Percentiles rank a stretch among this genome's conserved stretches.
These are phyloP conservation scores for Arctocebus calabarensis DNA, from an alignment of 2,797 vertebrate species.

Conservation along the genomic window DNA sequence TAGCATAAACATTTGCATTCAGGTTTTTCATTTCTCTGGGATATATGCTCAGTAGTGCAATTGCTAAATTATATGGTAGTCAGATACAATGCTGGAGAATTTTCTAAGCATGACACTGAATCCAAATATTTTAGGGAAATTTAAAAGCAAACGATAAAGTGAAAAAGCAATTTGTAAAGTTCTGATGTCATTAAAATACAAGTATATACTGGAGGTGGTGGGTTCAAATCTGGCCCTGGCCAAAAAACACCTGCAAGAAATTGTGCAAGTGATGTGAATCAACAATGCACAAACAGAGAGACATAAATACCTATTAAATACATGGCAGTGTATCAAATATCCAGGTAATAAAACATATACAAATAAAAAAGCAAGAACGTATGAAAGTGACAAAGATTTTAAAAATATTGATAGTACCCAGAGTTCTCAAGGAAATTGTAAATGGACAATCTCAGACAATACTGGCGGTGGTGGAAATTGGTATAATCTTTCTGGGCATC, in stretches of 20 bases:
- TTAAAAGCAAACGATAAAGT: slow-evolving; percentile 12
- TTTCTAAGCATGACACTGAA: not conserved
- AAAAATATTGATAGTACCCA: not conserved
- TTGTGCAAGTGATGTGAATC: not conserved
- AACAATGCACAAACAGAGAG: not conserved
- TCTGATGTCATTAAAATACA: not conserved
- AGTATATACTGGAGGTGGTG: too few relatives aligned
- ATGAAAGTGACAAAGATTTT: not conserved
- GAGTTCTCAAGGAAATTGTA: not conserved
- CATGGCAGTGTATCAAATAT: not conserved
- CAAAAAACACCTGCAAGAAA: too few relatives aligned
- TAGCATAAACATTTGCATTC: not conserved
- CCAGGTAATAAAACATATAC: not conserved
- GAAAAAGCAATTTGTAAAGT: not conserved
- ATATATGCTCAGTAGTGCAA: not conserved
- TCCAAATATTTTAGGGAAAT: not conserved
- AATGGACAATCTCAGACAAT: not conserved
- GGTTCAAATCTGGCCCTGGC: too few relatives aligned
- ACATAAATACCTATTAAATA: not conserved
- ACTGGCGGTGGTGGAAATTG: not conserved
- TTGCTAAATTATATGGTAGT: not conserved
- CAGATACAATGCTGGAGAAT: not conserved
- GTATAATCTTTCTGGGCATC: not conserved
- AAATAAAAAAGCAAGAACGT: not conserved
- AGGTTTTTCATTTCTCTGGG: not conserved